Conservation (phyloP, 2,113 vertebrate species). For the Psittacara wagleri region DNA sequence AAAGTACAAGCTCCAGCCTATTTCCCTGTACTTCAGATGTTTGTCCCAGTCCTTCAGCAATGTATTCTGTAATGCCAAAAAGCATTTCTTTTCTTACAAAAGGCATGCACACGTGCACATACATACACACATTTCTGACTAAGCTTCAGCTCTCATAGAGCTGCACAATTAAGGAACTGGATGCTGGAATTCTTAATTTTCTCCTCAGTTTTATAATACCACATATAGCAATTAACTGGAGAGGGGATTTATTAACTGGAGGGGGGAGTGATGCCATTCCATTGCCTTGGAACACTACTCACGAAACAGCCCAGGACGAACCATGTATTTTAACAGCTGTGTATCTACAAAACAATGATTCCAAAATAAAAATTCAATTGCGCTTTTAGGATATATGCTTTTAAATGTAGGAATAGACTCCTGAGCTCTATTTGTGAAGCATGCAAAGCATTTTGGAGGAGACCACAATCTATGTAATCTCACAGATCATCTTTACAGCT, state of each 20-base stretch:
- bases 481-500: not conserved
- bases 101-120: not conserved
- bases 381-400: not conserved
- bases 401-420: not conserved
- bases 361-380: not conserved
- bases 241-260: not conserved
- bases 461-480: not conserved
- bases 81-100: not conserved
- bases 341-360: not conserved
- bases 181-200: not conserved
- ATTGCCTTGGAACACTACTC: not conserved
- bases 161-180: not conserved
- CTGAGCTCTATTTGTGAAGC: not conserved
- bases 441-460: not conserved
- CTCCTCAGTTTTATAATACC: not conserved
- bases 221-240: not conserved
- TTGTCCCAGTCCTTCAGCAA: slow-evolving; percentile 22
- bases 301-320: not conserved
- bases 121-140: not conserved
- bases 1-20: slow-evolving; percentile 39
- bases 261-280: not conserved
- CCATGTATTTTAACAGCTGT: not conserved
- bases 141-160: not conserved
- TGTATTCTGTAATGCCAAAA: slow-evolving; percentile 7
- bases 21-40: slow-evolving; percentile 52